phyloP scores from a whole-genome alignment of 1,140 invertebrate genomes.

The Archegozetes longisetosus region DNA sequence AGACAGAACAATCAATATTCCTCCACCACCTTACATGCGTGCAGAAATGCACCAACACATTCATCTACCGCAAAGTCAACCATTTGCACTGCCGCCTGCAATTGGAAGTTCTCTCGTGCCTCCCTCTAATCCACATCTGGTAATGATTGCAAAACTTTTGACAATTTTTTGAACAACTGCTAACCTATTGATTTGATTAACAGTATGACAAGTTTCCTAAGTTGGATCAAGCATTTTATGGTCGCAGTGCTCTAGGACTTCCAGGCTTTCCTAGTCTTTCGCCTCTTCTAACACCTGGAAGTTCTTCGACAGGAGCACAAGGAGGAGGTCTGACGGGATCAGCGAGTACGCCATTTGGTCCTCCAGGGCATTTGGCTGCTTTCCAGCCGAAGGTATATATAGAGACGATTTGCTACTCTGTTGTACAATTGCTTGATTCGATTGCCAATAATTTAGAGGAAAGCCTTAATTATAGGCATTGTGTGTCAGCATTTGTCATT shows the following conservation, averaged over 20 bases:
- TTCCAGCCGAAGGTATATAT: conserved; percentile 73
- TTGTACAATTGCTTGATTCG: no score
- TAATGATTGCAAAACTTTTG: no score
- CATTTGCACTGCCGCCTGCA: conserved; percentile 48
- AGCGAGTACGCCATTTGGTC: conserved; percentile 53
- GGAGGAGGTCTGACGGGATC: conserved; percentile 39
- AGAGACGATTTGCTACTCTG: no score
- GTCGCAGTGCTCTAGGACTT: conserved; percentile 26
- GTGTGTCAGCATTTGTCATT: no score
- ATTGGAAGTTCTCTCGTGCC: conserved; percentile 24
- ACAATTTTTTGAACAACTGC: no score
- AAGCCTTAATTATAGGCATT: no score
- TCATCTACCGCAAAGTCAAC: conserved; percentile 41
- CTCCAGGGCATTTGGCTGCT: conserved; percentile 54
- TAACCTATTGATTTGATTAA: conserved; percentile 19
- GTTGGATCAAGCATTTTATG: conserved; percentile 25
- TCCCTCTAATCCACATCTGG: conserved; percentile 25
- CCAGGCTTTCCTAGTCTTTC: conserved; percentile 48
- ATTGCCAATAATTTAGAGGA: no score
- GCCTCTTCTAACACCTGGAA: conserved; percentile 52
- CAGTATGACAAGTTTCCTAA: conserved; percentile 32
- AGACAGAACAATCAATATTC: conserved; percentile 40
- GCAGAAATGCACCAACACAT: conserved; percentile 73
- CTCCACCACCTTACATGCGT: conserved; percentile 49
- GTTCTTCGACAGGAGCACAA: conserved; percentile 7